Evolutionary conservation across 1,140 invertebrate genomes (phyloP).

Genomic region (Heterodera carotae): DNA sequence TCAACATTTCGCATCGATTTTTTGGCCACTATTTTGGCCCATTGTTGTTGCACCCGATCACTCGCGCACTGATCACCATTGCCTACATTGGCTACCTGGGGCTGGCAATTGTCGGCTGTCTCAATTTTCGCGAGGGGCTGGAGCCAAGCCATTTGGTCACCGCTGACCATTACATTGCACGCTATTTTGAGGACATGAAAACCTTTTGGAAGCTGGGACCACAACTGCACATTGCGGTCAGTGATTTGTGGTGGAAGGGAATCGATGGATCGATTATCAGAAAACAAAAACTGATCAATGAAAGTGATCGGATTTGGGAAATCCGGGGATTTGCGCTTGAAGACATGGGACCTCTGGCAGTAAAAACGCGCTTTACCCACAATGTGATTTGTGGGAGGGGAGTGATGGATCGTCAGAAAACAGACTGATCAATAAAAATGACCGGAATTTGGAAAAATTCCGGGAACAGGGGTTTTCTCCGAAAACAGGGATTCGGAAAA

Average conservation of each 20-base stretch:
- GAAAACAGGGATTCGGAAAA: too few relatives aligned
- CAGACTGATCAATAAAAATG: too few relatives aligned
- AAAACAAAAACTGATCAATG: too few relatives aligned
- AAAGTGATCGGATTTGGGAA: too few relatives aligned
- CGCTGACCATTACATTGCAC: conserved; percentile 61
- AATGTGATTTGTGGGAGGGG: too few relatives aligned
- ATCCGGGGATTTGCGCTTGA: too few relatives aligned
- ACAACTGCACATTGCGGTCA: conserved; percentile 65
- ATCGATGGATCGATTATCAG: too few relatives aligned
- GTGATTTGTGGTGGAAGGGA: conserved; percentile 5
- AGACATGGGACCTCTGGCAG: too few relatives aligned
- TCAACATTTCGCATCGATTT: conserved; percentile 71
- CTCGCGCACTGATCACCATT: conserved; percentile 78
- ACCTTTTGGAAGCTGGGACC: conserved; percentile 61
- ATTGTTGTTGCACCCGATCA: conserved; percentile 77
- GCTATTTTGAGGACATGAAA: conserved; percentile 62
- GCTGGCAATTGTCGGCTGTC: conserved; percentile 83
- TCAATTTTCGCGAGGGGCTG: conserved; percentile 75
- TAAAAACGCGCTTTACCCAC: too few relatives aligned
- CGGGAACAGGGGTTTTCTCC: too few relatives aligned
- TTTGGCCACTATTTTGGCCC: conserved; percentile 77
- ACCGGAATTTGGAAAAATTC: too few relatives aligned
- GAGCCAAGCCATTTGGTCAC: conserved; percentile 64
- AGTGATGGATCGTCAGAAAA: too few relatives aligned
- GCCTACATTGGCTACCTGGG: conserved; percentile 79